Evolutionary conservation across 2,113 vertebrate species (phyloP).

Genomic region (Sorex araneus): DNA sequence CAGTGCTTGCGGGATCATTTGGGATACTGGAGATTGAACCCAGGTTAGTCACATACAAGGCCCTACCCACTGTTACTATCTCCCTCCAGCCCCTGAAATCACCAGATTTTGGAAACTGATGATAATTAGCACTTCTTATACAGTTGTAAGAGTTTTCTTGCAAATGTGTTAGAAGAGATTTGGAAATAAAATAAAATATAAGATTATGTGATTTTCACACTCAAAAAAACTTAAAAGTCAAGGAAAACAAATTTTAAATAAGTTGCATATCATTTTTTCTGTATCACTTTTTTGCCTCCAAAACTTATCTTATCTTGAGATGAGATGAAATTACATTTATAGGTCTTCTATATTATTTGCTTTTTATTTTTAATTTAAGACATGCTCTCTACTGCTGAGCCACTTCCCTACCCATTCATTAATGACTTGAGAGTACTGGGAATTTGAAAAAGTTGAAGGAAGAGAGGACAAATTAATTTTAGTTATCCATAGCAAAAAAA

Average conservation of each 20-base stretch:
- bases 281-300: background rate
- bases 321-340: background rate
- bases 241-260: constrained; percentile 58
- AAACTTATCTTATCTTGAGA: background rate
- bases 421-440: background rate
- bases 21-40: no score
- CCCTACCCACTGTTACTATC: no score
- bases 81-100: background rate
- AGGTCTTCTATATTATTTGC: background rate
- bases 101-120: constrained; percentile 38
- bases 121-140: background rate
- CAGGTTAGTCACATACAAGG: no score
- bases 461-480: constrained; percentile 9
- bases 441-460: constrained; percentile 32
- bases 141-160: constrained; percentile 58
- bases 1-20: no score
- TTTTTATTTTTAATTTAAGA: background rate
- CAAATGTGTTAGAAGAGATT: constrained; percentile 48
- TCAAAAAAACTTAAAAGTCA: constrained; percentile 4
- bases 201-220: constrained; percentile 20
- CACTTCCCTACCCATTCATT: no score
- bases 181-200: constrained; percentile 55
- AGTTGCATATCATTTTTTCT: background rate
- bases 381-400: no score
- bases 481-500: background rate